A percentile compares a stretch with the other conserved stretches of the same genome.
Conservation (phyloP, 2,113 vertebrate genomes). For the Petaurus breviceps region DNA sequence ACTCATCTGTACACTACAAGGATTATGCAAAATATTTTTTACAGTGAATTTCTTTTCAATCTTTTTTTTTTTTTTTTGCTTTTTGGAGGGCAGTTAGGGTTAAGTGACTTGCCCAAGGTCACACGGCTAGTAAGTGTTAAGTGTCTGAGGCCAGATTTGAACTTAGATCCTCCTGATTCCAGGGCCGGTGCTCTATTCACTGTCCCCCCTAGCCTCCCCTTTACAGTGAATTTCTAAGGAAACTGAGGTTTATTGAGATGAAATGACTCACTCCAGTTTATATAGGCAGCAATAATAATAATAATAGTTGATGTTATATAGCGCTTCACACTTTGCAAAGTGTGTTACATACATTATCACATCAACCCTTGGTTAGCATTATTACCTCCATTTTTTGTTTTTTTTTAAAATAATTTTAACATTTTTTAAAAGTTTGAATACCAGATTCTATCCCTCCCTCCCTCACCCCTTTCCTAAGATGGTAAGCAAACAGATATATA, state of each 20-base stretch:
- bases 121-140: no score
- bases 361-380: background rate
- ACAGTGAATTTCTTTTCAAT: background rate
- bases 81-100: no score
- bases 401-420: no score
- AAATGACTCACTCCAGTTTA: background rate
- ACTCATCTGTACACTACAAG: conserved; percentile 1
- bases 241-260: background rate
- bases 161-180: no score
- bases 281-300: background rate
- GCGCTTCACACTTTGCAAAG: no score
- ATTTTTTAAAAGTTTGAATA: no score
- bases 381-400: background rate
- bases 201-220: background rate
- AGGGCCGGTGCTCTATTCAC: no score
- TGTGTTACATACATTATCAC: background rate
- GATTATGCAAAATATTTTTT: background rate
- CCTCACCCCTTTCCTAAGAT: background rate
- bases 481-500: background rate
- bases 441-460: no score
- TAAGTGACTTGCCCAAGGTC: no score
- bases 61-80: no score
- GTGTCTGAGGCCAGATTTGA: no score
- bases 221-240: background rate
- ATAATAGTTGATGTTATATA: background rate